Conservation (phyloP, 1,140 invertebrate genomes). For the Drosophila jambulina region DNA sequence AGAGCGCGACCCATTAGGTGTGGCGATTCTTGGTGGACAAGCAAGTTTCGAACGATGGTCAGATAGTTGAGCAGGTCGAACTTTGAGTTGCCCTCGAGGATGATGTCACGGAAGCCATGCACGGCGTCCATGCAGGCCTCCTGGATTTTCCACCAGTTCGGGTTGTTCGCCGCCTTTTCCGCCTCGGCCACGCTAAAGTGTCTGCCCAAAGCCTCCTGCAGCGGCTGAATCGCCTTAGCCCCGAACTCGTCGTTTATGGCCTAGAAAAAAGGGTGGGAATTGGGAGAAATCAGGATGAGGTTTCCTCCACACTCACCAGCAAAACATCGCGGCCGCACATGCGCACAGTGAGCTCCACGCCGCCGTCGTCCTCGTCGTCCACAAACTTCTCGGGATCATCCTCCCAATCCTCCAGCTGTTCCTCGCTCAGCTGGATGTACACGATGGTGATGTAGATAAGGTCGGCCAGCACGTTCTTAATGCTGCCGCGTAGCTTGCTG, state of each 20-base stretch:
- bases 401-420: slow-evolving; percentile 90
- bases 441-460: slow-evolving; percentile 91
- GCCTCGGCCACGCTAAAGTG: slow-evolving; percentile 88
- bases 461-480: slow-evolving; percentile 89
- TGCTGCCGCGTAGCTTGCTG: slow-evolving; percentile 87
- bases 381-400: slow-evolving; percentile 91
- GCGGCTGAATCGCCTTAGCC: slow-evolving; percentile 87
- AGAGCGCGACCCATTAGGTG: slow-evolving; percentile 90
- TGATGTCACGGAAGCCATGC: slow-evolving; percentile 86
- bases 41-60: slow-evolving; percentile 86
- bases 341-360: slow-evolving; percentile 90
- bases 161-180: slow-evolving; percentile 86
- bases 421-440: slow-evolving; percentile 89
- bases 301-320: slow-evolving; percentile 61
- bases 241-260: slow-evolving; percentile 88
- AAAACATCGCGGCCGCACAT: slow-evolving; percentile 91
- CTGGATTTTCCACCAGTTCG: slow-evolving; percentile 91
- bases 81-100: slow-evolving; percentile 87
- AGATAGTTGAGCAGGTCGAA: slow-evolving; percentile 90
- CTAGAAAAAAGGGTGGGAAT: slow-evolving; percentile 75
- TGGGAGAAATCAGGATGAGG: background rate
- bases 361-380: slow-evolving; percentile 91
- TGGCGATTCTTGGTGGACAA: slow-evolving; percentile 85
- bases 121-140: slow-evolving; percentile 91
- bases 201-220: slow-evolving; percentile 88